These are phyloP conservation scores for Lathamus discolor DNA, from an alignment of 2,113 vertebrate species.

Conservation along the genomic window DNA sequence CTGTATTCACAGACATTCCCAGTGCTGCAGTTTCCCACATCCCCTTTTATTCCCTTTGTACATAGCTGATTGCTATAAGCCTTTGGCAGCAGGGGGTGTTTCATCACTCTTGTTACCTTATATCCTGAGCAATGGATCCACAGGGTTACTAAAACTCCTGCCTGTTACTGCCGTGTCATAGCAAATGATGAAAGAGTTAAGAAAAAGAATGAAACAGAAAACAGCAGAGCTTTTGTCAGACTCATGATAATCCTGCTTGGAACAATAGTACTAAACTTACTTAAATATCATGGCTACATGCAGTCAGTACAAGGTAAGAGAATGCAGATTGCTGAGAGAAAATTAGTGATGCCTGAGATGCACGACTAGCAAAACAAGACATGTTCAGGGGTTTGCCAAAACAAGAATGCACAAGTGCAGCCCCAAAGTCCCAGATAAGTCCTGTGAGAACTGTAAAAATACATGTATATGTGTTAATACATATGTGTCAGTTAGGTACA, in stretches of 20 bases:
- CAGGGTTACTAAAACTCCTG: not conserved
- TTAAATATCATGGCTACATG: not conserved
- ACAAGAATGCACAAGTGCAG: not conserved
- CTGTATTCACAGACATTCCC: not conserved
- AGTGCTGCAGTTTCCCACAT: not conserved
- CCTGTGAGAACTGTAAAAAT: not conserved
- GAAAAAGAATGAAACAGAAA: not conserved
- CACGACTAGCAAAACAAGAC: not conserved
- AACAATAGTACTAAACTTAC: not conserved
- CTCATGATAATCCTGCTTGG: not conserved
- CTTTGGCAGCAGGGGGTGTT: not conserved
- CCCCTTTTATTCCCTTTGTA: not conserved
- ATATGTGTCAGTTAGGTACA: not conserved
- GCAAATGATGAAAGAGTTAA: not conserved
- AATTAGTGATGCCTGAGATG: not conserved
- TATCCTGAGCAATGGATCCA: not conserved
- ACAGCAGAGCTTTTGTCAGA: not conserved
- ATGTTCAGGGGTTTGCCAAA: not conserved
- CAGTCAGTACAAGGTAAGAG: not conserved
- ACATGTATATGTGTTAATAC: rapidly evolving
- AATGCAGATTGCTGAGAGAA: not conserved
- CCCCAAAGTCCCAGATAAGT: not conserved
- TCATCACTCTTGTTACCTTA: not conserved
- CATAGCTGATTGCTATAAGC: rapidly evolving
- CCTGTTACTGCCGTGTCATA: not conserved